Percentiles rank a stretch among this genome's conserved stretches.
phyloP scores from a whole-genome alignment of 2,888 invertebrate genomes.

The Lagria hirta region DNA sequence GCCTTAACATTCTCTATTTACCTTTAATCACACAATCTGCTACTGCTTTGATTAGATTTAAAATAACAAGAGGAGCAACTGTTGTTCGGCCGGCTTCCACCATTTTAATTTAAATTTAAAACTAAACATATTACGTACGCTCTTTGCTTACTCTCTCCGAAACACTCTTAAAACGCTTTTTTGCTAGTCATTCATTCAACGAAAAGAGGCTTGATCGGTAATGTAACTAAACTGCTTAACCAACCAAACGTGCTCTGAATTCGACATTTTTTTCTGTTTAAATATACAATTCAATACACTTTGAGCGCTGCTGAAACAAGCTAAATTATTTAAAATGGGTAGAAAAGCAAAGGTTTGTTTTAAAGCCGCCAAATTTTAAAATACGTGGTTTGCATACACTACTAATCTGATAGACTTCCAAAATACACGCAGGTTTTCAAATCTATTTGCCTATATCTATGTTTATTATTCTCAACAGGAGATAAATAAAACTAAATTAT shows the following conservation, averaged over 20 bases:
- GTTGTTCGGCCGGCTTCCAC: constrained; percentile 6
- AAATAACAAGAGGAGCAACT: constrained; percentile 9
- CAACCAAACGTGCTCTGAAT: constrained; percentile 41
- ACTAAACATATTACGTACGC: too few species aligned
- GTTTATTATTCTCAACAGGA: constrained; percentile 1
- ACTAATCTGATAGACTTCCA: too few species aligned
- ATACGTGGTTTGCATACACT: constrained; percentile 10
- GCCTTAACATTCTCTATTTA: constrained; percentile 17
- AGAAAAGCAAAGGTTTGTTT: constrained; percentile 21
- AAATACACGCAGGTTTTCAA: too few species aligned
- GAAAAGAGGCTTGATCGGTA: constrained; percentile 32
- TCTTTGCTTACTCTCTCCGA: constrained; percentile 8
- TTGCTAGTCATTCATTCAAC: constrained; percentile 31
- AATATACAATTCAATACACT: constrained; percentile 42
- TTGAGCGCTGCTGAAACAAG: constrained; percentile 24
- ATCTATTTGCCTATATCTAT: too few species aligned
- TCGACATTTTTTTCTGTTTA: constrained; percentile 30
- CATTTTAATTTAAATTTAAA: constrained; percentile 21
- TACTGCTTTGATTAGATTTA: constrained; percentile 13
- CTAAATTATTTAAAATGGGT: constrained; percentile 30
- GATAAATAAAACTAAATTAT: not conserved
- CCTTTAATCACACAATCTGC: constrained; percentile 14
- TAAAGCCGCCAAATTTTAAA: constrained; percentile 19
- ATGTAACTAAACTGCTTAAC: constrained; percentile 43
- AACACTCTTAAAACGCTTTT: constrained; percentile 17